Conservation (phyloP, 1,140 invertebrate genomes). For the Drosophila busckii region DNA sequence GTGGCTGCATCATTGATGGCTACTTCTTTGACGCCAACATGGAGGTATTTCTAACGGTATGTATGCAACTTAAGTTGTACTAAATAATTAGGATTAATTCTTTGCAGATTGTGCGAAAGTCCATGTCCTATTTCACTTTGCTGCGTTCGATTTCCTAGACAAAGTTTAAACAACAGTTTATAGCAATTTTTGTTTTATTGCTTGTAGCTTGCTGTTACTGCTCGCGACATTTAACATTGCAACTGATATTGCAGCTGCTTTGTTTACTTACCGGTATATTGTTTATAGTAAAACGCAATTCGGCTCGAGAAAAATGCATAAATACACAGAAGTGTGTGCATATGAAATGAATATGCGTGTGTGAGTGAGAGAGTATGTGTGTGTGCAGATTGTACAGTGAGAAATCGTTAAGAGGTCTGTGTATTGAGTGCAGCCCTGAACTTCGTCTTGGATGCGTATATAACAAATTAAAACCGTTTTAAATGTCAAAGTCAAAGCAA, state of each 20-base stretch:
- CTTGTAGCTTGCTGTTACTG: constrained; percentile 58
- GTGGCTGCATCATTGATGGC: constrained; percentile 34
- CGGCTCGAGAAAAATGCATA: constrained; percentile 38
- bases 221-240: constrained; percentile 61
- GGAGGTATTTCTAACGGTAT: constrained; percentile 45
- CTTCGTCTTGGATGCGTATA: constrained; percentile 20
- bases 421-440: constrained; percentile 14
- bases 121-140: constrained; percentile 51
- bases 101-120: constrained; percentile 38
- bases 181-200: constrained; percentile 72
- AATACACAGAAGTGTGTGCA: constrained; percentile 14
- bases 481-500: constrained; percentile 9
- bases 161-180: no score
- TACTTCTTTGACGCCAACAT: constrained; percentile 54
- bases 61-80: neutral
- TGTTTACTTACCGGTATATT: no score
- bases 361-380: constrained; percentile 6
- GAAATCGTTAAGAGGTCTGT: constrained; percentile 12
- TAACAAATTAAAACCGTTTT: constrained; percentile 19
- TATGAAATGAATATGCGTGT: neutral
- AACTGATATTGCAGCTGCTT: no score
- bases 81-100: no score
- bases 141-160: constrained; percentile 21
- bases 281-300: constrained; percentile 57
- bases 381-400: neutral